Evolutionary conservation across 2,113 vertebrate genomes (phyloP).

Genomic region (Gymnarchus niloticus): DNA sequence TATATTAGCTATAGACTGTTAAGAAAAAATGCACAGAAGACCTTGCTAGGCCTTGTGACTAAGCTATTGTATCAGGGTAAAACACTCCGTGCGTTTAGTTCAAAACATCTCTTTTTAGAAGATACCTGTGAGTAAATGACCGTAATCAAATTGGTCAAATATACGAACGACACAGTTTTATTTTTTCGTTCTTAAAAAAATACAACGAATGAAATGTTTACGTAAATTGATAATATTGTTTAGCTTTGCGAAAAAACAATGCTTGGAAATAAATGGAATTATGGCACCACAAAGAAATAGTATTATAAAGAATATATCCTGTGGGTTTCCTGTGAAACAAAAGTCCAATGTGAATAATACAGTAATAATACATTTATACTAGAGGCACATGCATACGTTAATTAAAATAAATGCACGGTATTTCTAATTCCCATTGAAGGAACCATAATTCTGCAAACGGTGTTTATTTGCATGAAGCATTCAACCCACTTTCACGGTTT

Average conservation of each 20-base stretch:
- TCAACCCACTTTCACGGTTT: neutral
- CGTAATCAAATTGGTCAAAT: neutral
- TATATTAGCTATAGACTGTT: neutral
- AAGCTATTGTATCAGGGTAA: neutral
- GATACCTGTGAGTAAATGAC: neutral
- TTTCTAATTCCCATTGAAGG: neutral
- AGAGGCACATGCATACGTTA: neutral
- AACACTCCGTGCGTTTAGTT: neutral
- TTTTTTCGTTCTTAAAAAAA: neutral
- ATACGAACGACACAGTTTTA: neutral
- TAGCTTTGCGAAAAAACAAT: neutral
- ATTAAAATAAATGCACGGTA: neutral
- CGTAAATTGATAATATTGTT: neutral
- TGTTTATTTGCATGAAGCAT: neutral
- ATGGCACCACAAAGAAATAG: neutral
- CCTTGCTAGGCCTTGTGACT: neutral
- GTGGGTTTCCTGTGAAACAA: neutral
- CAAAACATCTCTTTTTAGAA: neutral
- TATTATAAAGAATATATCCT: neutral
- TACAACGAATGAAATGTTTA: neutral
- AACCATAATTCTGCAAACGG: neutral
- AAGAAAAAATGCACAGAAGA: neutral
- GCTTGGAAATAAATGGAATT: neutral
- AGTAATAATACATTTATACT: neutral
- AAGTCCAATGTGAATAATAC: neutral